A percentile compares a stretch with the other conserved stretches of the same genome.
Evolutionary conservation across 2,888 invertebrate genomes (phyloP).

Genomic region (Nomada lathburiana): DNA sequence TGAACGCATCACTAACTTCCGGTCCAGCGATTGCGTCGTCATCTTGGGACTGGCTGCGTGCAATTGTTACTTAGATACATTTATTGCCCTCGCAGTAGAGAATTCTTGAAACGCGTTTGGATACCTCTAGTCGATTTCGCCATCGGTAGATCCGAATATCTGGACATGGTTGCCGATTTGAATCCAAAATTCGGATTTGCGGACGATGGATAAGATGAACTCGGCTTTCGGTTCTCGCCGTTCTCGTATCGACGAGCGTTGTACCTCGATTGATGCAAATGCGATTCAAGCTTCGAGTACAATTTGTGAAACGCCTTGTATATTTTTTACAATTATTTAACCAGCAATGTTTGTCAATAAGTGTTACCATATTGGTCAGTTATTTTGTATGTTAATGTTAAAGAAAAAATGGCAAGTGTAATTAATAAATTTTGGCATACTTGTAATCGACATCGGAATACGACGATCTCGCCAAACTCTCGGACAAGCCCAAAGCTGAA

Average conservation of each 20-base stretch:
- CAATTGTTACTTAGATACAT: slow-evolving; percentile 21
- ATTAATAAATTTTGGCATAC: no score
- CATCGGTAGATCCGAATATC: slow-evolving; percentile 80
- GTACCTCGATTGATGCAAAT: slow-evolving; percentile 48
- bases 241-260: slow-evolving; percentile 66
- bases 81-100: not conserved
- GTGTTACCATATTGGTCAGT: no score
- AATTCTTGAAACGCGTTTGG: not conserved
- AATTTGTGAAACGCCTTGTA: not conserved
- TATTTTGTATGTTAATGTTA: no score
- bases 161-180: slow-evolving; percentile 81
- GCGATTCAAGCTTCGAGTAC: not conserved
- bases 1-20: slow-evolving; percentile 78
- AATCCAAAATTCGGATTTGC: slow-evolving; percentile 74
- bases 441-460: slow-evolving; percentile 90
- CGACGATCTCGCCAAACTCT: slow-evolving; percentile 87
- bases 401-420: no score
- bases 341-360: no score
- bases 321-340: not conserved
- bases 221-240: slow-evolving; percentile 53
- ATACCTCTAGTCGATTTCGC: slow-evolving; percentile 69
- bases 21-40: slow-evolving; percentile 79
- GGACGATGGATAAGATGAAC: slow-evolving; percentile 52
- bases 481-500: slow-evolving; percentile 87
- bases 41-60: slow-evolving; percentile 79